phyloP scores from a whole-genome alignment of 92 coral and sea anemone species.

The Actinostola sp. region DNA sequence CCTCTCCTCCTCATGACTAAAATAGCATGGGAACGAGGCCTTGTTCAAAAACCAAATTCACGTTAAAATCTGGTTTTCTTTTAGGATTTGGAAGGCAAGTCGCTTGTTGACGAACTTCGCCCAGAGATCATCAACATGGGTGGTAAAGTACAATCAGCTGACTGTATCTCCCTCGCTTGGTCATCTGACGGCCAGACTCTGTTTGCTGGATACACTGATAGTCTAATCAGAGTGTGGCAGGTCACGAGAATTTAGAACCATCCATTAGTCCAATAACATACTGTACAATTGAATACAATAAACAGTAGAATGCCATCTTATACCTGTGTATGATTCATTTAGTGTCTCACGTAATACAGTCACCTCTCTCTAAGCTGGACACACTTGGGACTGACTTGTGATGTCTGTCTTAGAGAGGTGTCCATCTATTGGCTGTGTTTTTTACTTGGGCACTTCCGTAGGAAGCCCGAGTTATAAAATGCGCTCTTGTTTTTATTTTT shows the following conservation, averaged over 20 bases:
- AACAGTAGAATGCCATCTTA: slow-evolving; percentile 14
- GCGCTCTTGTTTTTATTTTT: too few species aligned
- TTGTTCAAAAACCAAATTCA: too few species aligned
- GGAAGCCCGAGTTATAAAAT: too few species aligned
- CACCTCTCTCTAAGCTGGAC: too few species aligned
- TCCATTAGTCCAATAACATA: slow-evolving; percentile 11
- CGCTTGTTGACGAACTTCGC: slow-evolving; percentile 90
- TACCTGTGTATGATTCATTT: too few species aligned
- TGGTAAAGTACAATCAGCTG: slow-evolving; percentile 84
- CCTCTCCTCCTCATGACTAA: neutral
- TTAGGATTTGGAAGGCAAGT: slow-evolving; percentile 93
- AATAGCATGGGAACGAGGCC: too few species aligned
- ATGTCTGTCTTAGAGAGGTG: too few species aligned
- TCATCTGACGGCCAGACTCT: slow-evolving; percentile 98
- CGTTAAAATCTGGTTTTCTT: neutral
- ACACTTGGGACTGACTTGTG: too few species aligned
- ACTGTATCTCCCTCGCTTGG: slow-evolving; percentile 97
- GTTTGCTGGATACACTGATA: slow-evolving; percentile 97
- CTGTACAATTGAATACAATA: slow-evolving; percentile 30
- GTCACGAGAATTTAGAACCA: slow-evolving; percentile 72
- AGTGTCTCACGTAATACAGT: too few species aligned
- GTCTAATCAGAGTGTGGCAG: slow-evolving; percentile 97
- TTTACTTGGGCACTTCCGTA: too few species aligned
- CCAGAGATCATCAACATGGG: slow-evolving; percentile 94
- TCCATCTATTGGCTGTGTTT: too few species aligned